Percentiles rank a stretch among this genome's conserved stretches.
Evolutionary conservation across 2,888 invertebrate genomes (phyloP).

Genomic region (Alloplasta piceator): DNA sequence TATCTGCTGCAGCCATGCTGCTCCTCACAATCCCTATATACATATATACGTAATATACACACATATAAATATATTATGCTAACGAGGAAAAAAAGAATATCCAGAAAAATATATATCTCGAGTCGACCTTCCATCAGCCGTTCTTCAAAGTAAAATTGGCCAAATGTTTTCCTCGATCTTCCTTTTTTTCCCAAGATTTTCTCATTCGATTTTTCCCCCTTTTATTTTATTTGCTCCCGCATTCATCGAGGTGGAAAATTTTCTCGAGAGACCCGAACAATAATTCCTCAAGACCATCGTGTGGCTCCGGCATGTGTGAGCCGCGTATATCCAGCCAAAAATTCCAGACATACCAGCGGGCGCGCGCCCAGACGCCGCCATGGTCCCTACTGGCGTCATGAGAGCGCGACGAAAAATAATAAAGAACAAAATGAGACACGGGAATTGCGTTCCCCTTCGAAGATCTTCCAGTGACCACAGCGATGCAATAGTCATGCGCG

Average conservation of each 20-base stretch:
- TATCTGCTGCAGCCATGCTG: background rate
- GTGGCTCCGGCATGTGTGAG: conserved; percentile 15
- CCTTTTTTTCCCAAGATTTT: background rate
- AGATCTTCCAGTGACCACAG: background rate
- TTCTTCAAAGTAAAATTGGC: no score
- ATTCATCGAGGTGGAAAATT: conserved; percentile 46
- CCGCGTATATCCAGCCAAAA: conserved; percentile 72
- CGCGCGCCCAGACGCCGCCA: conserved; percentile 82
- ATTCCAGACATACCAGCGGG: conserved; percentile 82
- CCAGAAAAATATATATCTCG: background rate
- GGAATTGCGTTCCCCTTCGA: conserved; percentile 39
- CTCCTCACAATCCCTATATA: background rate
- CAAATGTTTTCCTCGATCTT: no score
- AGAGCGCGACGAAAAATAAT: conserved; percentile 60
- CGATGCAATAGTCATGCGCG: no score
- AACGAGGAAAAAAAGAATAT: background rate
- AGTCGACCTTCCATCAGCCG: no score
- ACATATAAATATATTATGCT: background rate
- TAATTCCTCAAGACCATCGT: conserved; percentile 69
- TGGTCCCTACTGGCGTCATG: conserved; percentile 47
- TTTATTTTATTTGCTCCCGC: background rate
- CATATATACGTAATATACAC: background rate
- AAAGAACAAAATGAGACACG: conserved; percentile 39
- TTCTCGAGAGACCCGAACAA: conserved; percentile 68
- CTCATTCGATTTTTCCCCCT: background rate